phyloP scores from a whole-genome alignment of 2,888 invertebrate genomes.

The Zhuqinia jingwanae region DNA sequence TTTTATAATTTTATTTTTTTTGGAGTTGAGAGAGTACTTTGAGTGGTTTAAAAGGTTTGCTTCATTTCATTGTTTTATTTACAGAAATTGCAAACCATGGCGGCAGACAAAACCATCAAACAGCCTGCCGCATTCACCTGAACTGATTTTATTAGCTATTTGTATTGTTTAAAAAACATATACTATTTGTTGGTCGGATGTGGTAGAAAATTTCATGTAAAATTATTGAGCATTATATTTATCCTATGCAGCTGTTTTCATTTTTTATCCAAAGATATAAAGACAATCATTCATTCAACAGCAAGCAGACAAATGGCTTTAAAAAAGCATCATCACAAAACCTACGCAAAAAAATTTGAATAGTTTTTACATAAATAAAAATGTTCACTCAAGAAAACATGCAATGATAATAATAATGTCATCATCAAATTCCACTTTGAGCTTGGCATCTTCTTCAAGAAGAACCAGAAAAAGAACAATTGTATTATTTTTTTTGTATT shows the following conservation, averaged over 20 bases:
- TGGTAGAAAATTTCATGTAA: no score
- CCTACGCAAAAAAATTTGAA: constrained; percentile 21
- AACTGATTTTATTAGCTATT: no score
- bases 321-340: background rate
- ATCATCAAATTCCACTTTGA: constrained; percentile 47
- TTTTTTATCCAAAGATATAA: background rate
- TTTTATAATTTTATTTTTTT: no score
- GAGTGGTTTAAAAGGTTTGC: no score
- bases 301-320: background rate
- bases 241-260: constrained; percentile 24
- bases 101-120: no score
- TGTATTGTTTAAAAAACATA: background rate
- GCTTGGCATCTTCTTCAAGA: constrained; percentile 5
- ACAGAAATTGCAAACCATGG: no score
- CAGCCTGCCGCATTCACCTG: no score
- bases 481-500: background rate
- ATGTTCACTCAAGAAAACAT: constrained; percentile 22
- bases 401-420: constrained; percentile 45
- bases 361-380: constrained; percentile 17
- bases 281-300: background rate
- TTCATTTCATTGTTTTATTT: no score
- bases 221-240: constrained; percentile 2
- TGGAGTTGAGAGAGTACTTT: no score
- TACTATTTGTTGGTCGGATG: constrained; percentile 2
- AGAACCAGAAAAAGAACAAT: constrained; percentile 10